Conservation (phyloP, 1,140 invertebrate genomes). For the Drosophila persimilis region DNA sequence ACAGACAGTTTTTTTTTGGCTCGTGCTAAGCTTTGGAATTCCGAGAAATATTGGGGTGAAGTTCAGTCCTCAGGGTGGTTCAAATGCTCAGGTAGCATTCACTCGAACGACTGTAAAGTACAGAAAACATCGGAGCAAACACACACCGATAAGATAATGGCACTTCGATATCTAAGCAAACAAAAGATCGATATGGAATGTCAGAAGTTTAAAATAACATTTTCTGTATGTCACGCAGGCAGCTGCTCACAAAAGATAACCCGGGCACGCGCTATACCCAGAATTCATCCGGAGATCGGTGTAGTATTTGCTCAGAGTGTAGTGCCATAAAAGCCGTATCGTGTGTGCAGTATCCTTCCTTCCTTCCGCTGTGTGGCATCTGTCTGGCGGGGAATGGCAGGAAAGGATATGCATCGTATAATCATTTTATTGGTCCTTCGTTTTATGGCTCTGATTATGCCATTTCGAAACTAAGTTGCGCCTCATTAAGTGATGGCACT, state of each 20-base stretch:
- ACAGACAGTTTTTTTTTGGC: conserved; percentile 47
- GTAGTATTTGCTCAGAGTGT: conserved; percentile 49
- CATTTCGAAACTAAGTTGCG: conserved; percentile 55
- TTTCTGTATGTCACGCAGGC: conserved; percentile 45
- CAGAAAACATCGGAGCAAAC: conserved; percentile 69
- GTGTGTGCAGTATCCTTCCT: conserved; percentile 58
- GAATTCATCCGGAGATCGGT: conserved; percentile 11
- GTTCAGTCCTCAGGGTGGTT: conserved; percentile 47
- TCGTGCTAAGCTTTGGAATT: conserved; percentile 71
- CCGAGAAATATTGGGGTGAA: conserved; percentile 73
- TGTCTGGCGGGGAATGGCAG: conserved; percentile 24
- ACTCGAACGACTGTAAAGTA: neutral
- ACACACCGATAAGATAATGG: conserved; percentile 35
- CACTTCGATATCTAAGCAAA: neutral
- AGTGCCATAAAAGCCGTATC: conserved; percentile 59
- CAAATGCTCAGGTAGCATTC: conserved; percentile 53
- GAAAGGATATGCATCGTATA: conserved; percentile 11
- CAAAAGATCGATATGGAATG: conserved; percentile 31
- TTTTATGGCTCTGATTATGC: conserved; percentile 69
- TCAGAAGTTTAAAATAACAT: conserved; percentile 42
- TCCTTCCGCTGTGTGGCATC: conserved; percentile 30
- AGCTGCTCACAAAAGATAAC: conserved; percentile 61
- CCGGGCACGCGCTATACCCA: conserved; percentile 43
- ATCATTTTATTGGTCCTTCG: conserved; percentile 20
- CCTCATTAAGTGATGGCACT: conserved; percentile 52